Evolutionary conservation across 2,888 invertebrate genomes (phyloP).

Genomic region (Melanostoma mellinum): DNA sequence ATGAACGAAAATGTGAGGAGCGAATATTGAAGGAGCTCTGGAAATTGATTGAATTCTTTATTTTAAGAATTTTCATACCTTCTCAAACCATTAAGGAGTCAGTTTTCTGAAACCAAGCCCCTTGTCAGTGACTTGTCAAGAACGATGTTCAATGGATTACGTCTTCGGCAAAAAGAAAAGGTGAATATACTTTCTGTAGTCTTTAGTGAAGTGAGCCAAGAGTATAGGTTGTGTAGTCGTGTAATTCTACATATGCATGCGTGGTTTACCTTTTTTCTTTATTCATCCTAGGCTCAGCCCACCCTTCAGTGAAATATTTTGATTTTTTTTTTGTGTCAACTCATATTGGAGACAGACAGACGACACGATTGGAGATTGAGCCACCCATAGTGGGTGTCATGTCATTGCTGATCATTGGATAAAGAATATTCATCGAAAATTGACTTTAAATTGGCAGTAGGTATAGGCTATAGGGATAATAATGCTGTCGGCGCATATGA

Average conservation of each 20-base stretch:
- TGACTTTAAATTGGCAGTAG: slow-evolving; percentile 60
- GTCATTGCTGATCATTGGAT: slow-evolving; percentile 25
- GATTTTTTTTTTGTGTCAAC: neutral
- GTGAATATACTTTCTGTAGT: slow-evolving; percentile 4
- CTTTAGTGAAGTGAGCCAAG: slow-evolving; percentile 1
- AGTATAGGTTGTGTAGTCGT: neutral
- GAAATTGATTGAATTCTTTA: slow-evolving; percentile 59
- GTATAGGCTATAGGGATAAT: slow-evolving; percentile 44
- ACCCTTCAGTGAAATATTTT: neutral
- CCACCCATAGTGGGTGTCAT: slow-evolving; percentile 10
- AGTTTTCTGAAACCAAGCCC: slow-evolving; percentile 10
- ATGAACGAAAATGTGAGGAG: neutral
- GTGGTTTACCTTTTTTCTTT: neutral
- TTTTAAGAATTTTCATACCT: slow-evolving; percentile 33
- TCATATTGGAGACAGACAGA: neutral
- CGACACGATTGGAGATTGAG: neutral
- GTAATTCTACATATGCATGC: neutral
- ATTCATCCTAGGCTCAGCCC: slow-evolving; percentile 1
- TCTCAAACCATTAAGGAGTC: slow-evolving; percentile 7
- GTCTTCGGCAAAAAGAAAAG: neutral
- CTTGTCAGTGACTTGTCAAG: slow-evolving; percentile 11
- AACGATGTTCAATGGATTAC: slow-evolving; percentile 1
- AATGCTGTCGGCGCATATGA: slow-evolving; percentile 26
- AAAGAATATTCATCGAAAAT: slow-evolving; percentile 43
- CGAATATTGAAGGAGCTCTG: slow-evolving; percentile 28